Percentiles rank a stretch among this genome's conserved stretches.
Conservation (phyloP, 2,113 vertebrate species). For the Pangasianodon gigas region DNA sequence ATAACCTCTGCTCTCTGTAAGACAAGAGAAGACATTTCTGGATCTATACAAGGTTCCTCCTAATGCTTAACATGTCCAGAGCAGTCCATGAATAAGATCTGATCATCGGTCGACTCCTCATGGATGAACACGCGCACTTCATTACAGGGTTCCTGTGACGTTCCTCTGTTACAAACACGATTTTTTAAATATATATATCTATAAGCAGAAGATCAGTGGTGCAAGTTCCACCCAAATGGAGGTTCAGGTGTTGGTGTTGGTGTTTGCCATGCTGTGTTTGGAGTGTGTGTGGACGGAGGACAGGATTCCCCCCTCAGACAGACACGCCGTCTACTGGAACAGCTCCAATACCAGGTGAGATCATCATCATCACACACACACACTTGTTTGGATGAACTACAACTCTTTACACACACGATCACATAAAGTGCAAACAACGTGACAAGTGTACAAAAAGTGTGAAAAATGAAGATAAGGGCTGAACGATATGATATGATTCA, state of each 20-base stretch:
- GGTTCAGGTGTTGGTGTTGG: conserved; percentile 63
- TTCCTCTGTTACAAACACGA: background rate
- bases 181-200: background rate
- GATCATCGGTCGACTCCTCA: background rate
- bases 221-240: conserved; percentile 60
- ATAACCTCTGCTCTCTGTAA: too few species aligned
- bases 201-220: conserved; percentile 1
- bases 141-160: background rate
- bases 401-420: background rate
- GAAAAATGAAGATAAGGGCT: background rate
- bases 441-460: background rate
- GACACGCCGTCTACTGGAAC: conserved; percentile 80
- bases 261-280: conserved; percentile 72
- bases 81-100: background rate
- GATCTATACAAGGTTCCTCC: background rate
- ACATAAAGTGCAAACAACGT: background rate
- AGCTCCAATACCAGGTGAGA: conserved; percentile 78
- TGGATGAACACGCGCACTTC: background rate
- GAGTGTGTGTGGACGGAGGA: conserved; percentile 75
- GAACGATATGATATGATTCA: background rate
- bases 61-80: background rate
- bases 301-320: conserved; percentile 76
- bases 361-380: background rate
- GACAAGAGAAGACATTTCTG: background rate
- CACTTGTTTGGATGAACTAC: background rate